These are phyloP conservation scores for Mythimna impura DNA, from an alignment of 2,888 invertebrate species.

Conservation along the genomic window DNA sequence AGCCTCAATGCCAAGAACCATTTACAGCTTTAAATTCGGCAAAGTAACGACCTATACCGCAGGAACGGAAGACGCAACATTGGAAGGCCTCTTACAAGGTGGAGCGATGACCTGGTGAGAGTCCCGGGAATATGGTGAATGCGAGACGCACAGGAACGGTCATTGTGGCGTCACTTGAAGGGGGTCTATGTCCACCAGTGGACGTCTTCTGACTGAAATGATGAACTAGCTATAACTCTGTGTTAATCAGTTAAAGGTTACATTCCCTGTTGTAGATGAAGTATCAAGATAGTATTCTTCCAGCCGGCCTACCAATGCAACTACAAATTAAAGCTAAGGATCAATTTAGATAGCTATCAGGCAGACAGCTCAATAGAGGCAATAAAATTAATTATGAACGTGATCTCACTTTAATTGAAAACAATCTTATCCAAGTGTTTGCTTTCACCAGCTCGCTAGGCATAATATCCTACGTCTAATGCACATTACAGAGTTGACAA, in stretches of 20 bases:
- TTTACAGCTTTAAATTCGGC: conserved; percentile 27
- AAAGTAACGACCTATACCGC: conserved; percentile 11
- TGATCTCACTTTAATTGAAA: conserved; percentile 66
- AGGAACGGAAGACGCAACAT: no score
- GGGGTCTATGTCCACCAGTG: no score
- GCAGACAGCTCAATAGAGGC: conserved; percentile 64
- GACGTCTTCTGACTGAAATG: no score
- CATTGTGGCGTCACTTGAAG: no score
- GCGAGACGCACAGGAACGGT: no score
- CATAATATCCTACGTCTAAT: conserved; percentile 28
- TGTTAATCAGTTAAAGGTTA: conserved; percentile 9
- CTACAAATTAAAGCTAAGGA: conserved; percentile 52
- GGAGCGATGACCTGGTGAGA: no score
- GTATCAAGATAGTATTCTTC: conserved; percentile 12
- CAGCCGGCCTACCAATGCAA: conserved; percentile 37
- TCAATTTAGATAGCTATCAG: conserved; percentile 59
- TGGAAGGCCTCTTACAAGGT: no score
- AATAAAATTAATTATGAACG: conserved; percentile 58
- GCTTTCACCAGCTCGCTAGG: conserved; percentile 50
- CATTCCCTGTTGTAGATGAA: not conserved
- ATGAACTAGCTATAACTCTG: not conserved
- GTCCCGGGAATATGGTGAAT: no score
- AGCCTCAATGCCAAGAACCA: conserved; percentile 26
- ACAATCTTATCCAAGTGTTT: conserved; percentile 53
- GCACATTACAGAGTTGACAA: conserved; percentile 30